phyloP scores from a whole-genome alignment of 2,113 vertebrate species.

The Amblyopsis rosae region DNA sequence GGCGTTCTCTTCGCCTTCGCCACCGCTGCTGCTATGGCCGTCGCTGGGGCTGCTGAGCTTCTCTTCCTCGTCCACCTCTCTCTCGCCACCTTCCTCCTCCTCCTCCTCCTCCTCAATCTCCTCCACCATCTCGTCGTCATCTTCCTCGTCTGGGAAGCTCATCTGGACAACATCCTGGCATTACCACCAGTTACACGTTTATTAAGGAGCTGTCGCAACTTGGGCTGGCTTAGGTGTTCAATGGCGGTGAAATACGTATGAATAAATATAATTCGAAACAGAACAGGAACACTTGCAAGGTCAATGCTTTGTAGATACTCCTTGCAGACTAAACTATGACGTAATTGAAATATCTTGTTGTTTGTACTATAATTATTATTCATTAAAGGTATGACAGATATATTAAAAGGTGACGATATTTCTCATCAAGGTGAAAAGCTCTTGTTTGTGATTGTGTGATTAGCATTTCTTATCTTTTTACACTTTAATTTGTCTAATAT shows the following conservation, averaged over 20 bases:
- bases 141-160: slow-evolving; percentile 91
- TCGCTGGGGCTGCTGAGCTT: slow-evolving; percentile 91
- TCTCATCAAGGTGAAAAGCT: too few species aligned
- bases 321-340: too few species aligned
- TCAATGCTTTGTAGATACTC: too few species aligned
- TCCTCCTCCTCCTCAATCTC: slow-evolving; percentile 81
- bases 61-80: slow-evolving; percentile 75
- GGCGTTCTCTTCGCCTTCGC: slow-evolving; percentile 87
- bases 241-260: background rate
- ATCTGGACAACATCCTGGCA: slow-evolving; percentile 83
- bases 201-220: slow-evolving; percentile 33
- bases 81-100: slow-evolving; percentile 50
- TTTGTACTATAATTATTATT: too few species aligned
- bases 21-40: slow-evolving; percentile 86
- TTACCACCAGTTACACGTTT: slow-evolving; percentile 59
- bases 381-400: background rate
- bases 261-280: too few species aligned
- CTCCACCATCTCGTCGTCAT: slow-evolving; percentile 72
- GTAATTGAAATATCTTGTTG: too few species aligned
- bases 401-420: too few species aligned
- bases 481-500: too few species aligned
- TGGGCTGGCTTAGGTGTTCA: background rate
- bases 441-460: too few species aligned
- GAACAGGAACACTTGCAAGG: too few species aligned
- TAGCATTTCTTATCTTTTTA: too few species aligned